A percentile compares a stretch with the other conserved stretches of the same genome.
These are phyloP conservation scores for Pithys albifrons DNA, from an alignment of 2,113 vertebrate species.

Conservation along the genomic window DNA sequence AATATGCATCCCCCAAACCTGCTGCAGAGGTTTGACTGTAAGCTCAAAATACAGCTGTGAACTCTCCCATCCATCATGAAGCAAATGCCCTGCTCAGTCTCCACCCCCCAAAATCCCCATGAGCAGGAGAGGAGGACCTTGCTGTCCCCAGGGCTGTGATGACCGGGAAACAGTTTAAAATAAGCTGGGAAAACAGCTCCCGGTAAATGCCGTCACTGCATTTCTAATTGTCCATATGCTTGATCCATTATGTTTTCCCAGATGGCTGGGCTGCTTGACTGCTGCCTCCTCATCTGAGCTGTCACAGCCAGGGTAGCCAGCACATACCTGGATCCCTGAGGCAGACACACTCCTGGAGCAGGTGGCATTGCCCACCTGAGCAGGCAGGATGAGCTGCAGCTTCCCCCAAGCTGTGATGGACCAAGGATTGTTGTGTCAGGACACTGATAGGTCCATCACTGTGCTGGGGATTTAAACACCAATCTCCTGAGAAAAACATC, in stretches of 20 bases:
- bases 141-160: fast-evolving
- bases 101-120: fast-evolving
- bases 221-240: slow-evolving; percentile 42
- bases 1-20: not conserved
- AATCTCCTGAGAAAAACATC: not conserved
- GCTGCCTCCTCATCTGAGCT: not conserved
- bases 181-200: not conserved
- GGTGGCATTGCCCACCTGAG: not conserved
- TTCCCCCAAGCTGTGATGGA: not conserved
- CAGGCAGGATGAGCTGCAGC: not conserved
- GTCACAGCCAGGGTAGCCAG: fast-evolving
- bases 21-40: too few relatives aligned
- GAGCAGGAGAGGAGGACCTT: not conserved
- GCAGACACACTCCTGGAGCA: not conserved
- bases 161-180: not conserved
- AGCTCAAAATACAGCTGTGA: not conserved
- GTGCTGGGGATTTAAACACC: not conserved
- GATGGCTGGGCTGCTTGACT: slow-evolving; percentile 4
- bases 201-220: not conserved
- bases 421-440: not conserved
- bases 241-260: slow-evolving; percentile 9
- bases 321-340: not conserved
- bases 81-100: not conserved
- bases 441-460: not conserved
- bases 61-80: not conserved